Percentiles rank a stretch among this genome's conserved stretches.
These are phyloP conservation scores for Aporophyla nigra DNA, from an alignment of 2,888 invertebrate genomes.

Conservation along the genomic window DNA sequence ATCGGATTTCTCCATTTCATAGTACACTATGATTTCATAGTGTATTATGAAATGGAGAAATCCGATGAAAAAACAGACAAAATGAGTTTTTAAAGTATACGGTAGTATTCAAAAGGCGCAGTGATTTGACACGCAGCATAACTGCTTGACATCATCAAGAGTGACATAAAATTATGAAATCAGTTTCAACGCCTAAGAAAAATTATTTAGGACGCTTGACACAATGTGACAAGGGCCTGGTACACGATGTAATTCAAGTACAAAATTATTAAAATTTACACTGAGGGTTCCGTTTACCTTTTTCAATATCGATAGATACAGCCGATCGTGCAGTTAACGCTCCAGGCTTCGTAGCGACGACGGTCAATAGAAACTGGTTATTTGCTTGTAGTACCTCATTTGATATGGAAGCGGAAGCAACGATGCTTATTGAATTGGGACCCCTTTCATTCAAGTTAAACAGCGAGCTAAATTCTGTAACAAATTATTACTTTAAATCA, in stretches of 20 bases:
- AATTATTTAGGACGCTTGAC: too few relatives aligned
- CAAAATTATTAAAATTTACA: neutral
- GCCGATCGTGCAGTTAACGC: conserved; percentile 64
- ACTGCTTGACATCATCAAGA: too few relatives aligned
- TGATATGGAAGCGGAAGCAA: conserved; percentile 56
- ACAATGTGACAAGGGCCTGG: too few relatives aligned
- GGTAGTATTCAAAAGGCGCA: too few relatives aligned
- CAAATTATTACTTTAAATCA: conserved; percentile 8
- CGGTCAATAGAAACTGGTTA: conserved; percentile 68
- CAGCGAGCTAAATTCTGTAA: conserved; percentile 66
- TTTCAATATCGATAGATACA: conserved; percentile 72
- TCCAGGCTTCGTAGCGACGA: conserved; percentile 68
- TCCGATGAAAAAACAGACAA: too few relatives aligned
- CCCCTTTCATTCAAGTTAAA: conserved; percentile 58
- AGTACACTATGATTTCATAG: too few relatives aligned
- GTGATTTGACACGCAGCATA: too few relatives aligned
- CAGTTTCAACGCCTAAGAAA: too few relatives aligned
- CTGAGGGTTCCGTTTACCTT: conserved; percentile 62
- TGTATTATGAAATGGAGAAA: too few relatives aligned
- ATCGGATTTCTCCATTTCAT: too few relatives aligned
- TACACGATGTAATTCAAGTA: neutral
- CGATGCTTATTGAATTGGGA: conserved; percentile 56
- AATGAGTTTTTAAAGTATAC: too few relatives aligned
- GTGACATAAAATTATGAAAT: too few relatives aligned
- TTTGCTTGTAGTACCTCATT: conserved; percentile 65